Percentiles rank a stretch among this genome's conserved stretches.
These are phyloP conservation scores for Meriones psammophilus DNA, from an alignment of 2,797 vertebrate genomes.

Conservation along the genomic window DNA sequence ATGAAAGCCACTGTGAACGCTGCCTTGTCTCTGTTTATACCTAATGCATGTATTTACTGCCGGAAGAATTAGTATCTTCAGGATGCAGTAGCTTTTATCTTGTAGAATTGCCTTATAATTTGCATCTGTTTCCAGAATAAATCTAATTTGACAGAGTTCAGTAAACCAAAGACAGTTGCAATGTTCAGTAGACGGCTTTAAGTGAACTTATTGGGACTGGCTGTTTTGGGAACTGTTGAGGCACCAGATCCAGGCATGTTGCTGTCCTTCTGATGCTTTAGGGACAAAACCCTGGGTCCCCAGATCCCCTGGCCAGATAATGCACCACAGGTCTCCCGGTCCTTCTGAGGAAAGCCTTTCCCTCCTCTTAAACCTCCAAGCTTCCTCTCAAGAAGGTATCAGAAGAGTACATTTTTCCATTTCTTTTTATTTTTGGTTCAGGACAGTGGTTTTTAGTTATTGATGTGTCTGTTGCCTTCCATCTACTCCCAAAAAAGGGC, in stretches of 20 bases:
- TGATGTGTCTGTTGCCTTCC: constrained; percentile 91
- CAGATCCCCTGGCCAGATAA: neutral
- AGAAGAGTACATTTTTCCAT: neutral
- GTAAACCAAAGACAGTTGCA: neutral
- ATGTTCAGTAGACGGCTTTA: neutral
- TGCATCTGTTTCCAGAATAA: constrained; percentile 63
- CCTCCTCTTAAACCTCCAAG: neutral
- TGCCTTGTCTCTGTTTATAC: constrained; percentile 62
- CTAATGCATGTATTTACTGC: constrained; percentile 65
- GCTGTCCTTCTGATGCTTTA: neutral
- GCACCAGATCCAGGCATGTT: neutral
- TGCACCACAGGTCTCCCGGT: neutral
- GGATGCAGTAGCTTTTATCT: constrained; percentile 72
- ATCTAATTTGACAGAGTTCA: constrained; percentile 55
- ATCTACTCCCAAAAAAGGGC: constrained; percentile 38
- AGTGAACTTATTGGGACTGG: neutral
- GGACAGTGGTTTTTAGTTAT: constrained; percentile 92
- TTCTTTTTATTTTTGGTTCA: neutral
- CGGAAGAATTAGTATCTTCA: constrained; percentile 70
- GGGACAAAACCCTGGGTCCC: neutral
- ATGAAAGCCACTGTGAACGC: constrained; percentile 45
- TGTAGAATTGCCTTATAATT: constrained; percentile 67
- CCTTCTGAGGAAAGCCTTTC: neutral
- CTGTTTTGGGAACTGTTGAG: neutral
- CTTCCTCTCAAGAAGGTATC: neutral